Conservation (phyloP, 2,888 invertebrate genomes). For the Scaeva pyrastri region DNA sequence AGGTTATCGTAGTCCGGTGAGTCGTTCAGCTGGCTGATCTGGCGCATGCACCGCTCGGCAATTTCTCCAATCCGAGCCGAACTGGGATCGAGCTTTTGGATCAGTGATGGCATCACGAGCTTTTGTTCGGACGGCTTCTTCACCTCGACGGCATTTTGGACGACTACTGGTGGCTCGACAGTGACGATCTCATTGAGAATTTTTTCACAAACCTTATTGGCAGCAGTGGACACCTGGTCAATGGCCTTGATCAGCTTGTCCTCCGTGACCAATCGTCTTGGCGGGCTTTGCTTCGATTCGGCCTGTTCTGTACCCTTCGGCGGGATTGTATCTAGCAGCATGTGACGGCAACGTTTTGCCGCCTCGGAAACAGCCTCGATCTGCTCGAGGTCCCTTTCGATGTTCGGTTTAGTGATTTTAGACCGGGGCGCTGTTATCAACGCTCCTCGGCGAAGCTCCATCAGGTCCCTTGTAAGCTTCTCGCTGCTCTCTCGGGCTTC, state of each 20-base stretch:
- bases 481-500: conserved; percentile 91
- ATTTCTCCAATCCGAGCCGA: conserved; percentile 85
- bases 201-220: conserved; percentile 82
- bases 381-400: conserved; percentile 82
- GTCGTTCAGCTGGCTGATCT: conserved; percentile 82
- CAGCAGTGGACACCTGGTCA: conserved; percentile 82
- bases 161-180: conserved; percentile 81
- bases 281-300: conserved; percentile 55
- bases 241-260: conserved; percentile 82
- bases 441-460: conserved; percentile 85
- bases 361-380: conserved; percentile 84
- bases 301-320: conserved; percentile 48
- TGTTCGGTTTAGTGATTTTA: conserved; percentile 78
- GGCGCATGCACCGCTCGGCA: conserved; percentile 84
- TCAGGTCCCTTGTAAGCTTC: conserved; percentile 88
- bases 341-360: conserved; percentile 84
- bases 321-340: conserved; percentile 83
- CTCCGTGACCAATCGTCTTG: conserved; percentile 80
- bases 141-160: conserved; percentile 80
- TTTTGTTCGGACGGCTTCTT: conserved; percentile 76
- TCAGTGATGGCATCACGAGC: conserved; percentile 81
- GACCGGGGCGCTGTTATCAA: conserved; percentile 80
- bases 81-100: conserved; percentile 85
- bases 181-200: conserved; percentile 82
- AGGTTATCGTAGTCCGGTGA: conserved; percentile 84